Conservation (phyloP, 2,797 vertebrate species). For the Urophycis tenuis region DNA sequence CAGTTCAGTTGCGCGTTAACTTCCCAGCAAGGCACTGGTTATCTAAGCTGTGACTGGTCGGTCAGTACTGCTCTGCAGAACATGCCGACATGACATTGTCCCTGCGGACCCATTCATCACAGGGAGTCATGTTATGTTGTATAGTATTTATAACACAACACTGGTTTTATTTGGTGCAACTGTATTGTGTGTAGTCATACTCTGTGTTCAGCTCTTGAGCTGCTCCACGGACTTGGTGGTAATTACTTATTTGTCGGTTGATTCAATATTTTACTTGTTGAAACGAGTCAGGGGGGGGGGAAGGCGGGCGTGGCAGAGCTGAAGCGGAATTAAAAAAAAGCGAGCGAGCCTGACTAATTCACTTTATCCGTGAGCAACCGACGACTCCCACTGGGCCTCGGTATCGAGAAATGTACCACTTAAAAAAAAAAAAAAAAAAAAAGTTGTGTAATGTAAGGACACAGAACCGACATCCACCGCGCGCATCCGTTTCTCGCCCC, state of each 20-base stretch:
- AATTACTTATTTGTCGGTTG: background rate
- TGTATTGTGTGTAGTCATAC: background rate
- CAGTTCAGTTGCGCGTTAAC: no score
- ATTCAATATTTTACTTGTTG: background rate
- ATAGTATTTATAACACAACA: background rate
- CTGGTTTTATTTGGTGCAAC: background rate
- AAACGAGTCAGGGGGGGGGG: background rate
- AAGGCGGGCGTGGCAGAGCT: background rate
- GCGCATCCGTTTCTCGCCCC: background rate
- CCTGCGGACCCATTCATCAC: no score
- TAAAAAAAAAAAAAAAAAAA: no score
- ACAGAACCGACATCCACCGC: background rate
- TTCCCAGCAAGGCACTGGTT: no score
- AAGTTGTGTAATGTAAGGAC: background rate
- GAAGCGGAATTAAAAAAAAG: background rate
- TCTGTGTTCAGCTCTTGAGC: background rate
- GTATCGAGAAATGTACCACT: background rate
- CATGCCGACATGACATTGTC: background rate
- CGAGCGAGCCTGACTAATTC: background rate
- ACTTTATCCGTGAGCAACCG: background rate
- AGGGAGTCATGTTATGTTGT: background rate
- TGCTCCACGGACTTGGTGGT: background rate
- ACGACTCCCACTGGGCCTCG: background rate
- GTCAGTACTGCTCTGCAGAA: background rate
- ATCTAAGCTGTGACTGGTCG: background rate